Percentiles rank a stretch among this genome's conserved stretches.
phyloP scores from a whole-genome alignment of 2,113 vertebrate species.

The Lichenostomus cassidix region DNA sequence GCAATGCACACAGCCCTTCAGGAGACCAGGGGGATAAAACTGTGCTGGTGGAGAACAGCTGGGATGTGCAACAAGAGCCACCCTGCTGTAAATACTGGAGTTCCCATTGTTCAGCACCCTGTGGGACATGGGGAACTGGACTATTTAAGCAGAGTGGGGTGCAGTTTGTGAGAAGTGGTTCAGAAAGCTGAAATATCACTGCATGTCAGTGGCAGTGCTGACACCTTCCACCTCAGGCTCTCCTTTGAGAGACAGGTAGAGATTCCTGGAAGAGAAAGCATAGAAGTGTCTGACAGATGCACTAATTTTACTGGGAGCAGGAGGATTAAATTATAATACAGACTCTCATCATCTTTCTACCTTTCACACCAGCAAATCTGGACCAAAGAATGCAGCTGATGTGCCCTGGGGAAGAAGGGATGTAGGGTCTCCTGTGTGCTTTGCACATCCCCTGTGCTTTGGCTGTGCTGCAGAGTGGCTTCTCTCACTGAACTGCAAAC shows the following conservation, averaged over 20 bases:
- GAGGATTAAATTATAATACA: neutral
- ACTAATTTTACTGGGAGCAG: neutral
- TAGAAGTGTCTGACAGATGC: neutral
- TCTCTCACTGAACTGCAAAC: neutral
- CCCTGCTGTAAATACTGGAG: neutral
- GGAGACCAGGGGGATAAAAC: neutral
- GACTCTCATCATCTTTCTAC: neutral
- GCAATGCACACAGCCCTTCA: neutral
- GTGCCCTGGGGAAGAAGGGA: neutral
- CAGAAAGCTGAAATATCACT: neutral
- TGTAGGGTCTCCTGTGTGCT: neutral
- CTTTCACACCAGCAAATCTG: neutral
- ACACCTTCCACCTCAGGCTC: neutral
- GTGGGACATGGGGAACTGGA: neutral
- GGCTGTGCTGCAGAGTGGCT: neutral
- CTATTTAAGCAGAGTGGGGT: accelerated
- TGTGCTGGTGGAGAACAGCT: neutral
- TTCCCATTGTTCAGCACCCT: neutral
- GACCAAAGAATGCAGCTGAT: neutral
- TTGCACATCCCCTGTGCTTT: neutral
- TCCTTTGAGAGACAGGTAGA: neutral
- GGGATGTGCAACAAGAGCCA: neutral
- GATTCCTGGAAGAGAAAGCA: neutral
- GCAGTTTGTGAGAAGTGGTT: neutral
- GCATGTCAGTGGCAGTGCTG: neutral